These are phyloP conservation scores for Pocota personata DNA, from an alignment of 2,888 invertebrate species.

Conservation along the genomic window DNA sequence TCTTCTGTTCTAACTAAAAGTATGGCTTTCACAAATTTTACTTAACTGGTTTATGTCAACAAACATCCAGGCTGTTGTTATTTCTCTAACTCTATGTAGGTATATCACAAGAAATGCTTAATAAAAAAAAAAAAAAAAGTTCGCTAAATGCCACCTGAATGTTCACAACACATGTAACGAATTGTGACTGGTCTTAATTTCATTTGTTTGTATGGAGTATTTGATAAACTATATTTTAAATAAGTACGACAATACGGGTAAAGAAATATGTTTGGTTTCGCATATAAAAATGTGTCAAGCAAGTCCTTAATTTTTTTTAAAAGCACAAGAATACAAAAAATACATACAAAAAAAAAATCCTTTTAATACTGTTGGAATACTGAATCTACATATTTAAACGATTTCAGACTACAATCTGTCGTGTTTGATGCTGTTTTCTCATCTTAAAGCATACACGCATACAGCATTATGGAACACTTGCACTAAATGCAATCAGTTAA, in stretches of 20 bases:
- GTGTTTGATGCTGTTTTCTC: constrained; percentile 27
- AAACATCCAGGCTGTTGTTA: constrained; percentile 1
- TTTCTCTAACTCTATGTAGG: constrained; percentile 26
- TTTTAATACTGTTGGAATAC: constrained; percentile 68
- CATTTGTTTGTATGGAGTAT: constrained; percentile 13
- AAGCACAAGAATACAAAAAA: constrained; percentile 20
- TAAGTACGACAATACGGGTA: constrained; percentile 27
- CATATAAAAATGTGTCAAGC: constrained; percentile 4
- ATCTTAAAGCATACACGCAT: constrained; percentile 4
- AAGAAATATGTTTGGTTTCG: neutral
- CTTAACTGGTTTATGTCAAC: neutral
- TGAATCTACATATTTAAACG: constrained; percentile 44
- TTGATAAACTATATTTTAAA: neutral
- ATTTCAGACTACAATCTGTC: constrained; percentile 36
- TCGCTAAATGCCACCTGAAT: constrained; percentile 13
- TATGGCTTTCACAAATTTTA: constrained; percentile 22
- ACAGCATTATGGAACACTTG: constrained; percentile 31
- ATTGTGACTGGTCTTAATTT: constrained; percentile 4
- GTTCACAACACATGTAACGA: constrained; percentile 5
- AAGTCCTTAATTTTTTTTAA: neutral
- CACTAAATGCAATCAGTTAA: constrained; percentile 35
- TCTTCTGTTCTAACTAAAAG: neutral
- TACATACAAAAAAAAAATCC: neutral
- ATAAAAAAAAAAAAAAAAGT: constrained; percentile 16
- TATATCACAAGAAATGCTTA: constrained; percentile 51